These are phyloP conservation scores for Trichomalopsis sarcophagae DNA, from an alignment of 1,140 invertebrate species.

Conservation along the genomic window DNA sequence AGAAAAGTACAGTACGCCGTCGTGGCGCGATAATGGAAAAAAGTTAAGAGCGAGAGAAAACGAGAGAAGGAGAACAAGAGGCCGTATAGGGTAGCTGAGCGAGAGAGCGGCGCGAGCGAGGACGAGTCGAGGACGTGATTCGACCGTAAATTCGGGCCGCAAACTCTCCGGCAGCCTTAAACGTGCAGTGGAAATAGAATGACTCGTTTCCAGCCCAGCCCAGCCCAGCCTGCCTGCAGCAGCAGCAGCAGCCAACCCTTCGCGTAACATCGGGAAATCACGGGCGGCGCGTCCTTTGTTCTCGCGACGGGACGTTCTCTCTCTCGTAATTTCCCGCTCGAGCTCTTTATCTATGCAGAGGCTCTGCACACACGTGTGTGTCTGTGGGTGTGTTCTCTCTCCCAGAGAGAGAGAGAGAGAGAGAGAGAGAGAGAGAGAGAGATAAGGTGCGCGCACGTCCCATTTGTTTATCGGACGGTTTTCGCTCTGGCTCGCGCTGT, in stretches of 20 bases:
- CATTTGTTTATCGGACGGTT: conserved; percentile 47
- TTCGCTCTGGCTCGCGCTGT: neutral
- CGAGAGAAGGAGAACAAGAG: conserved; percentile 15
- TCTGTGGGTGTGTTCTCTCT: neutral
- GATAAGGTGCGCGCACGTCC: conserved; percentile 46
- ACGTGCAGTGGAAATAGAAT: conserved; percentile 55
- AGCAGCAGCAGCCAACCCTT: neutral
- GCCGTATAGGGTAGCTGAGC: neutral
- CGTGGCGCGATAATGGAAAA: conserved; percentile 47
- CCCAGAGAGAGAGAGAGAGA: conserved; percentile 28
- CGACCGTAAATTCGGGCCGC: conserved; percentile 50
- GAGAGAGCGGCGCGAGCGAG: neutral
- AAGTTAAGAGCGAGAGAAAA: conserved; percentile 43
- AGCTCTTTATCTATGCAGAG: conserved; percentile 28
- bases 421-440: conserved; percentile 34
- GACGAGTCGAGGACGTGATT: conserved; percentile 49
- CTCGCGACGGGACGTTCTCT: conserved; percentile 34
- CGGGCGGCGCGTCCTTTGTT: conserved; percentile 44
- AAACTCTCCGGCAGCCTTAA: conserved; percentile 50
- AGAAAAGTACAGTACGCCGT: neutral
- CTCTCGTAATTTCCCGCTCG: conserved; percentile 43
- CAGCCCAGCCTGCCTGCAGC: neutral
- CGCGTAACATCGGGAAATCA: conserved; percentile 49
- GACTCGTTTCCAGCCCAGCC: conserved; percentile 41
- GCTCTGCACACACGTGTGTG: neutral